phyloP scores from a whole-genome alignment of 2,113 vertebrate genomes.

The Dolichotis patagonum region DNA sequence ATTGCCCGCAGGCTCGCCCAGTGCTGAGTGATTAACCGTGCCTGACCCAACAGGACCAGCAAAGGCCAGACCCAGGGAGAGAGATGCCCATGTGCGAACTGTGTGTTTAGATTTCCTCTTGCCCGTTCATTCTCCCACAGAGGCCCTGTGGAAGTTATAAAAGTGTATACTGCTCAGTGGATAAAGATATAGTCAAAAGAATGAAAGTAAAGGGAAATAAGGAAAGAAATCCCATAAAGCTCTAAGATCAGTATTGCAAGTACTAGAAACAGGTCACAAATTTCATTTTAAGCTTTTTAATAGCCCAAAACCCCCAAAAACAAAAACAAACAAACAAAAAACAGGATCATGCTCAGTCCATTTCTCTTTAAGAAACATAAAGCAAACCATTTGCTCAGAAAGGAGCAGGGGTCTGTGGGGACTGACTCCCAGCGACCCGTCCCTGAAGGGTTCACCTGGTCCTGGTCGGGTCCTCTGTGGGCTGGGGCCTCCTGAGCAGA shows the following conservation, averaged over 20 bases:
- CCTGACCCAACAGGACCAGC: neutral
- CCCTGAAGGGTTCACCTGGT: neutral
- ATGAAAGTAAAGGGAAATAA: neutral
- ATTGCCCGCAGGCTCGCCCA: neutral
- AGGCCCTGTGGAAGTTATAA: neutral
- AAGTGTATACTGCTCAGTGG: neutral
- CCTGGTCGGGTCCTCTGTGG: neutral
- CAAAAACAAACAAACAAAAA: neutral
- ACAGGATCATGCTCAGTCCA: neutral
- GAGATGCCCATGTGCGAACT: neutral
- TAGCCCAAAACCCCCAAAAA: conserved; percentile 26
- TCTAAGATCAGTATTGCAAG: neutral
- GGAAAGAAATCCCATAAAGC: conserved; percentile 31
- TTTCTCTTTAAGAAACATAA: conserved; percentile 60
- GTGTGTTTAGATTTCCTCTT: neutral
- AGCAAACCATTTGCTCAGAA: conserved; percentile 41
- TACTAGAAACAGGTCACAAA: neutral
- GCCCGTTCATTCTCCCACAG: neutral
- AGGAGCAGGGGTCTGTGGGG: conserved; percentile 11
- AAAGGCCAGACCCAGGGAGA: conserved; percentile 23
- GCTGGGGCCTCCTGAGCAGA: too few relatives aligned
- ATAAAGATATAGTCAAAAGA: conserved; percentile 28
- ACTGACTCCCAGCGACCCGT: conserved; percentile 51
- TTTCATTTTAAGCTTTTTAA: conserved; percentile 40
- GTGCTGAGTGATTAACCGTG: neutral